Evolutionary conservation across 2,888 invertebrate genomes (phyloP).

Genomic region (Acleris sparsana): DNA sequence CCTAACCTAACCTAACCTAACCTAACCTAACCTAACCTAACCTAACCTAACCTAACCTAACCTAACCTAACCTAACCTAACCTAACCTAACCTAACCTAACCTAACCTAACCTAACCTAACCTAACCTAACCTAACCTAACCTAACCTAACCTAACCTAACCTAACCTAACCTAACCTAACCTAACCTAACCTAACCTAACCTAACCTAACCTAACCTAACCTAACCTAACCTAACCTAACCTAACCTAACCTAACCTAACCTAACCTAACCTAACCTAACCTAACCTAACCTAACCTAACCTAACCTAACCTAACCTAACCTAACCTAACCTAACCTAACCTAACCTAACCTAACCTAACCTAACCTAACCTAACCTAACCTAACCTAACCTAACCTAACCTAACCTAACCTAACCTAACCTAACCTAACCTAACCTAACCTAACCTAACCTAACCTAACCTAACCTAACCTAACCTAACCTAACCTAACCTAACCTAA

Average conservation of each 20-base stretch:
- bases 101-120: slow-evolving; percentile 30
- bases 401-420: slow-evolving; percentile 32
- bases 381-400: slow-evolving; percentile 32
- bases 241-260: slow-evolving; percentile 35
- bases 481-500: slow-evolving; percentile 32
- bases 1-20: slow-evolving; percentile 28
- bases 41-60: slow-evolving; percentile 28
- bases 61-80: slow-evolving; percentile 30
- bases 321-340: slow-evolving; percentile 34
- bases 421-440: slow-evolving; percentile 32
- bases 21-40: slow-evolving; percentile 28
- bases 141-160: slow-evolving; percentile 32
- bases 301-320: slow-evolving; percentile 35
- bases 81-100: slow-evolving; percentile 30
- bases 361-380: slow-evolving; percentile 32
- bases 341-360: slow-evolving; percentile 32
- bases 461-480: slow-evolving; percentile 32
- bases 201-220: slow-evolving; percentile 32
- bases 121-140: slow-evolving; percentile 29
- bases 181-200: slow-evolving; percentile 32
- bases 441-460: slow-evolving; percentile 32
- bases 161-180: slow-evolving; percentile 32
- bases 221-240: slow-evolving; percentile 34
- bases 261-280: slow-evolving; percentile 35
- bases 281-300: slow-evolving; percentile 35